Conservation (phyloP, 2,888 invertebrate species). For the Osmoderma eremita region DNA sequence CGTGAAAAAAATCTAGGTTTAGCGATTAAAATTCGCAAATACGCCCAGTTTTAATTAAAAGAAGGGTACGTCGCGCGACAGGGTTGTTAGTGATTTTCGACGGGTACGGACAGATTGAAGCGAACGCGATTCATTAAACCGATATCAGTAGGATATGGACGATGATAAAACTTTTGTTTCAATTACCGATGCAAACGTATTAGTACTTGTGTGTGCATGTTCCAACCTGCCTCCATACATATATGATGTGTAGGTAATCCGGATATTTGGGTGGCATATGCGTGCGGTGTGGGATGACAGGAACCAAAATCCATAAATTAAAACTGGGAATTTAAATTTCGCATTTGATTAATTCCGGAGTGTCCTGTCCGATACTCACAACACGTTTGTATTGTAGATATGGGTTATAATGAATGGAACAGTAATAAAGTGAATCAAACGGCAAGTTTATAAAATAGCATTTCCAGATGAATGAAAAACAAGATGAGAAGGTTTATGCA, state of each 20-base stretch:
- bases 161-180: constrained; percentile 25
- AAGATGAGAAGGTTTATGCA: too few species aligned
- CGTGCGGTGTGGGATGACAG: not conserved
- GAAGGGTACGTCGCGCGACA: not conserved
- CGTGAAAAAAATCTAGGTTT: not conserved
- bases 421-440: too few species aligned
- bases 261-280: too few species aligned
- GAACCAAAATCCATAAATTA: constrained; percentile 16
- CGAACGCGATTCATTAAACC: constrained; percentile 13
- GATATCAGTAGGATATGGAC: constrained; percentile 5
- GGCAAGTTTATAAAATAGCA: too few species aligned
- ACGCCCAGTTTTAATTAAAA: constrained; percentile 13
- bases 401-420: too few species aligned
- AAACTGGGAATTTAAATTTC: constrained; percentile 21
- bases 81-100: not conserved
- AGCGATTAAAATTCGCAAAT: constrained; percentile 2
- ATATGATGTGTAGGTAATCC: not conserved
- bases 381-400: too few species aligned
- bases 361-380: not conserved
- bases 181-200: constrained; percentile 23
- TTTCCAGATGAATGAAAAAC: too few species aligned
- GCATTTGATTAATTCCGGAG: constrained; percentile 18
- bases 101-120: constrained; percentile 2
- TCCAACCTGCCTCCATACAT: not conserved
- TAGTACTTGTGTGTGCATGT: not conserved